Evolutionary conservation across 2,113 vertebrate species (phyloP).

Genomic region (Hypomesus transpacificus): DNA sequence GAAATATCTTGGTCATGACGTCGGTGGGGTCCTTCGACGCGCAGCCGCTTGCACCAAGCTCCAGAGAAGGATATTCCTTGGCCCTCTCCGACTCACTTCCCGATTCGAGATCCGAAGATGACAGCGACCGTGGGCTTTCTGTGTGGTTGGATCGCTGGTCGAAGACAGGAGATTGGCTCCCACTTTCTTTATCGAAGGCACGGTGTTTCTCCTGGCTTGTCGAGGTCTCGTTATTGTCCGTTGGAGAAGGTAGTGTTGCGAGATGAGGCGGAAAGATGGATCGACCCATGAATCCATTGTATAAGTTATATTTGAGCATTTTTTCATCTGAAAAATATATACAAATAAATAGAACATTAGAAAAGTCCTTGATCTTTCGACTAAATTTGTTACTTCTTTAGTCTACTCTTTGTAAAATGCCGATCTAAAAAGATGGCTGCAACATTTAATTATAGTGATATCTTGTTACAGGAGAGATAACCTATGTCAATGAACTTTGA

Average conservation of each 20-base stretch:
- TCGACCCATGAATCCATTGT: conserved; percentile 64
- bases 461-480: too few relatives aligned
- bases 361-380: not conserved
- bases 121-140: conserved; percentile 73
- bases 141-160: conserved; percentile 70
- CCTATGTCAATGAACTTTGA: not conserved
- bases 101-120: conserved; percentile 80
- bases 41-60: conserved; percentile 20
- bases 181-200: conserved; percentile 49
- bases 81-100: conserved; percentile 79
- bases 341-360: not conserved
- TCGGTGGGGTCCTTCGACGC: conserved; percentile 69
- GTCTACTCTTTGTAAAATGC: not conserved
- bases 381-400: not conserved
- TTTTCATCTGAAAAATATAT: conserved; percentile 66
- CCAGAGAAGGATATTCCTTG: conserved; percentile 54
- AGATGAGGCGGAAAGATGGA: conserved; percentile 50
- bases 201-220: conserved; percentile 35
- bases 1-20: conserved; percentile 84
- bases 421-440: not conserved
- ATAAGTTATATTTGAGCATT: conserved; percentile 65
- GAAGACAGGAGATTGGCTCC: conserved; percentile 48
- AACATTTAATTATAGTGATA: too few relatives aligned
- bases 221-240: conserved; percentile 33
- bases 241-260: conserved; percentile 48